Evolutionary conservation across 2,888 invertebrate species (phyloP).

Genomic region (Salticus scenicus): DNA sequence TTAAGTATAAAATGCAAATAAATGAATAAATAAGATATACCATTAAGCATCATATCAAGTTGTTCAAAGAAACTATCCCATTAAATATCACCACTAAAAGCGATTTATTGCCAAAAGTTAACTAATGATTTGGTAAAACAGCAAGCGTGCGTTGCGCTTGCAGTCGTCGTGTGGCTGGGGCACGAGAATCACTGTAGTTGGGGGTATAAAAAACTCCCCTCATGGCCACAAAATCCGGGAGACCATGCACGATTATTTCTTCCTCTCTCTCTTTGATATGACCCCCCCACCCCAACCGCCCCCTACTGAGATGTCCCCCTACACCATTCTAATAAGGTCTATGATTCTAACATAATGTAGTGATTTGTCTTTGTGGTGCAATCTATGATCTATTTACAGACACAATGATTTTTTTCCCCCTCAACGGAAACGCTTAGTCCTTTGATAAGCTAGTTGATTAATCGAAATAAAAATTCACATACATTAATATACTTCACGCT

Average conservation of each 20-base stretch:
- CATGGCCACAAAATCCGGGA: constrained; percentile 58
- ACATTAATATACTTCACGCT: no score
- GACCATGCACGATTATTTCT: constrained; percentile 47
- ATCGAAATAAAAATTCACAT: no score
- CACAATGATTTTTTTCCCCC: no score
- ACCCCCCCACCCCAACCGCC: neutral
- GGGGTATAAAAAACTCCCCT: constrained; percentile 21
- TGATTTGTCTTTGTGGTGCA: neutral
- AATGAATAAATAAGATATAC: no score
- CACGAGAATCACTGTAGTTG: constrained; percentile 34
- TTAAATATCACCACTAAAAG: neutral
- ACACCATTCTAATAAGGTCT: no score
- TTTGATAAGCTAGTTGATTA: no score
- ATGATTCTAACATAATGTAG: neutral
- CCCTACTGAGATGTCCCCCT: constrained; percentile 1
- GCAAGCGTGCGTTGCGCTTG: constrained; percentile 8
- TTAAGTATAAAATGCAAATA: no score
- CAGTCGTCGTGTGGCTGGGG: constrained; percentile 45
- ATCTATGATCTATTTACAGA: no score
- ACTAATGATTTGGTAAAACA: neutral
- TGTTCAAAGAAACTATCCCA: no score
- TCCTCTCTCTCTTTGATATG: neutral
- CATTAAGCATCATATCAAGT: no score
- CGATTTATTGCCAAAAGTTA: neutral
- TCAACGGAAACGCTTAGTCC: no score